Conservation (phyloP, 2,797 vertebrate species). For the Semotilus atromaculatus region DNA sequence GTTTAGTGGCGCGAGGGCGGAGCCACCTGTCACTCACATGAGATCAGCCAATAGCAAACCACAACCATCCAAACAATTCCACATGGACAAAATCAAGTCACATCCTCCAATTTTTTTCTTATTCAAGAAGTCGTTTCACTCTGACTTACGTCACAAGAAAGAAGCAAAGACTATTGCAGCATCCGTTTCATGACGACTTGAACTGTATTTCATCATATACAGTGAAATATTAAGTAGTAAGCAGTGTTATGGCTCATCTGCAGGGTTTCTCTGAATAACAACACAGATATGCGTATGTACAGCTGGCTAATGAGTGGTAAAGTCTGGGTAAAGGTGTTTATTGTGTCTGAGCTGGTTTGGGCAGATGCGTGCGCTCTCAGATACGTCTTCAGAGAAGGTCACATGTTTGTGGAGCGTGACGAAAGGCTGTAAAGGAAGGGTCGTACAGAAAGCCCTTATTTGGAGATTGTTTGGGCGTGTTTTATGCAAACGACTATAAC, state of each 20-base stretch:
- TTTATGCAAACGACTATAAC: neutral
- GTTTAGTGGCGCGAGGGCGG: too few relatives aligned
- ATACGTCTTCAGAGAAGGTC: neutral
- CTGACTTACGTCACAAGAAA: too few relatives aligned
- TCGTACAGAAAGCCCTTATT: neutral
- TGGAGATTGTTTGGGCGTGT: neutral
- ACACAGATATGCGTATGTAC: neutral
- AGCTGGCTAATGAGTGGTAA: neutral
- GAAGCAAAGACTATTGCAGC: too few relatives aligned
- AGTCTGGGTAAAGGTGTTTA: neutral
- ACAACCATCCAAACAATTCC: too few relatives aligned
- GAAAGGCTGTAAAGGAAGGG: neutral
- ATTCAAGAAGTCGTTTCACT: too few relatives aligned
- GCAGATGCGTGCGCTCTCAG: neutral
- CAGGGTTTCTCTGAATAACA: neutral
- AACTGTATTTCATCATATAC: neutral
- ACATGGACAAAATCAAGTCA: too few relatives aligned
- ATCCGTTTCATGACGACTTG: too few relatives aligned
- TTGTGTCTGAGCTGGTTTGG: neutral
- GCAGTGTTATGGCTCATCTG: neutral
- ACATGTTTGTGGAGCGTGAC: neutral
- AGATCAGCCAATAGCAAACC: too few relatives aligned
- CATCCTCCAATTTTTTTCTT: too few relatives aligned
- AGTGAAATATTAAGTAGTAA: neutral
- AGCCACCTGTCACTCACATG: too few relatives aligned